Conservation (phyloP, 2,888 invertebrate species). For the Leptopterna dolabrata region DNA sequence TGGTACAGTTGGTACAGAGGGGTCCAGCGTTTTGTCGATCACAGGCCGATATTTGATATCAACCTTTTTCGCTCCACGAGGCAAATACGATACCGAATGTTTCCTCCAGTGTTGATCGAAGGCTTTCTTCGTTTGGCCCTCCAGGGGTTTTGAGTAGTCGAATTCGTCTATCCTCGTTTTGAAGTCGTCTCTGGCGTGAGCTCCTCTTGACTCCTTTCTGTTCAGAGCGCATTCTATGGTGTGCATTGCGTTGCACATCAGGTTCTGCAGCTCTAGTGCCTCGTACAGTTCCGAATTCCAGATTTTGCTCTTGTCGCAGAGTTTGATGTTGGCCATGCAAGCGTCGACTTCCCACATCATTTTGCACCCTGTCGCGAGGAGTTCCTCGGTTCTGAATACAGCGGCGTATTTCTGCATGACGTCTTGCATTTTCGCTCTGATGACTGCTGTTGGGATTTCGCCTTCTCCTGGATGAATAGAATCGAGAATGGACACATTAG, state of each 20-base stretch:
- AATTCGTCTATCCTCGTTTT: constrained; percentile 79
- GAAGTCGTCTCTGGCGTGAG: constrained; percentile 96
- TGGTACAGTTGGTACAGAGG: constrained; percentile 86
- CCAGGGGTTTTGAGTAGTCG: constrained; percentile 91
- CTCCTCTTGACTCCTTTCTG: constrained; percentile 97
- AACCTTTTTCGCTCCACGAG: constrained; percentile 81
- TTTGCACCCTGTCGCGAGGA: constrained; percentile 83
- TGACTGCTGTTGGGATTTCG: constrained; percentile 80
- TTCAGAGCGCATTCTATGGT: constrained; percentile 93
- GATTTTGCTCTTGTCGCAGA: constrained; percentile 78
- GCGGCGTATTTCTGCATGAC: constrained; percentile 98
- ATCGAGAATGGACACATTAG: neutral
- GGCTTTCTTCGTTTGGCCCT: constrained; percentile 81
- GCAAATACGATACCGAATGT: constrained; percentile 87
- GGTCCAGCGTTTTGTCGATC: constrained; percentile 90
- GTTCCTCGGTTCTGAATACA: constrained; percentile 92
- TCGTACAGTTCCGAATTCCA: constrained; percentile 99
- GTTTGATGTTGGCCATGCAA: constrained; percentile 79
- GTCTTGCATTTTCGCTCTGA: constrained; percentile 94
- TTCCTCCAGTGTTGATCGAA: constrained; percentile 96
- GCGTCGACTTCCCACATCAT: constrained; percentile 83
- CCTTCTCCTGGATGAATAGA: constrained; percentile 71
- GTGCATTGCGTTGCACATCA: constrained; percentile 91
- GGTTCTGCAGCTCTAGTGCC: constrained; percentile 95
- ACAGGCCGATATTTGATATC: constrained; percentile 90